A percentile compares a stretch with the other conserved stretches of the same genome.
Conservation (phyloP, 2,888 invertebrate genomes). For the Spodoptera littoralis region DNA sequence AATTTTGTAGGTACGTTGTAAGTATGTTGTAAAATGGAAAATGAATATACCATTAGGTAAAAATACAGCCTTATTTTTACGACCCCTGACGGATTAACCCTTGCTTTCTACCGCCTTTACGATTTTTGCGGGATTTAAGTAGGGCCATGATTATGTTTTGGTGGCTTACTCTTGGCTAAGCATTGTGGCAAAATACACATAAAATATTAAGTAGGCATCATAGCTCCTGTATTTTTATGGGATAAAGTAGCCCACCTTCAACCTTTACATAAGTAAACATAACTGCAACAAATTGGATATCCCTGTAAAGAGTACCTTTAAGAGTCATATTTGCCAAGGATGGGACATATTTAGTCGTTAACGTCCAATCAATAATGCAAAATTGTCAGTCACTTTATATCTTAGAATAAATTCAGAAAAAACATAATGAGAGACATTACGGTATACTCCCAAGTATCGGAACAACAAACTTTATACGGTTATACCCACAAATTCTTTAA, state of each 20-base stretch:
- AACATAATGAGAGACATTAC: too few relatives aligned
- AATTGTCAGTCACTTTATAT: too few relatives aligned
- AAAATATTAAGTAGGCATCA: slow-evolving; percentile 19
- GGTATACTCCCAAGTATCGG: too few relatives aligned
- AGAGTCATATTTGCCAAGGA: too few relatives aligned
- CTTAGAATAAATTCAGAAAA: too few relatives aligned
- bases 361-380: too few relatives aligned
- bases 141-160: slow-evolving; percentile 31
- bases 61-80: slow-evolving; percentile 37
- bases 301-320: too few relatives aligned
- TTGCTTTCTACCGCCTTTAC: slow-evolving; percentile 37
- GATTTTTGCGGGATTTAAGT: slow-evolving; percentile 40
- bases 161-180: slow-evolving; percentile 3
- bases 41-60: slow-evolving; percentile 43
- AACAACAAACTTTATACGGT: too few relatives aligned
- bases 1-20: slow-evolving; percentile 25
- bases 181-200: slow-evolving; percentile 25
- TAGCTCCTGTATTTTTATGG: slow-evolving; percentile 3
- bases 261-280: too few relatives aligned
- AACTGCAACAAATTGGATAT: too few relatives aligned
- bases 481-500: background rate
- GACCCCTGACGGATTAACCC: slow-evolving; percentile 44
- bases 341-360: too few relatives aligned
- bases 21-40: slow-evolving; percentile 41
- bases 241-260: too few relatives aligned